Evolutionary conservation across 2,113 vertebrate species (phyloP), one percentile per base, ranked within the genome.

Genomic region (Albula glossodonta): DNA sequence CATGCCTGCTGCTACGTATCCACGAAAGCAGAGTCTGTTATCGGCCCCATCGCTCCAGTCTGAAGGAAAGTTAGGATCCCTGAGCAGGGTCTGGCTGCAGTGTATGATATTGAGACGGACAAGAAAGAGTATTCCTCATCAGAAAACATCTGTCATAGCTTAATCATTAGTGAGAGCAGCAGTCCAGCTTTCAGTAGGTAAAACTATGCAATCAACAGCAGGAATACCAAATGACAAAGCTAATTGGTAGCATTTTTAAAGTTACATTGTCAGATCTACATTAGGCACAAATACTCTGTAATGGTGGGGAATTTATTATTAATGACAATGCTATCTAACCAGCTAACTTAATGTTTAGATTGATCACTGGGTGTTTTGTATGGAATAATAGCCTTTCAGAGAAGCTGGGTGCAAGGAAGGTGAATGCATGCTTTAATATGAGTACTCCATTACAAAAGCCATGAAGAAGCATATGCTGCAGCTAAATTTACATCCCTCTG

Each of bases 401-500:
- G 10, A 15, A 60, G 56, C 17, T 4, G 60, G 60, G 60, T 3
- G 60, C 17, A 3, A 19, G 60, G 19, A 3, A 66, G 60, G 19
- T 66, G 60, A 19, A 66, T 22, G 17, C 15, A 3, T 0, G 22
- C 17, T 66, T 15, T 22, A 66, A 66, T 22, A 66, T 7, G 17
- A 66, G 17, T 8, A 5, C 51, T 81, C 80, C n/a, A 57, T 85
- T 66, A 66, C 60, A 66, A 22, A 19, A 19, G 17, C 60, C 17
- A 63, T 84, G 51, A 78, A 41, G 82, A 22, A 66, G 77, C 51
- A 74, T 53, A 86, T 79, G 13, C 57, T 15, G 5, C 17, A 50
- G 19, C 2, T 8, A 22, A 77, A 86, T 86, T 82, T 82, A 86
- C n/a, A 66, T 81, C 81, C 4, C 51, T 81, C 78, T 80, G 25